Evolutionary conservation across 2,113 vertebrate species (phyloP).

Genomic region (Potamarius usumacintae): DNA sequence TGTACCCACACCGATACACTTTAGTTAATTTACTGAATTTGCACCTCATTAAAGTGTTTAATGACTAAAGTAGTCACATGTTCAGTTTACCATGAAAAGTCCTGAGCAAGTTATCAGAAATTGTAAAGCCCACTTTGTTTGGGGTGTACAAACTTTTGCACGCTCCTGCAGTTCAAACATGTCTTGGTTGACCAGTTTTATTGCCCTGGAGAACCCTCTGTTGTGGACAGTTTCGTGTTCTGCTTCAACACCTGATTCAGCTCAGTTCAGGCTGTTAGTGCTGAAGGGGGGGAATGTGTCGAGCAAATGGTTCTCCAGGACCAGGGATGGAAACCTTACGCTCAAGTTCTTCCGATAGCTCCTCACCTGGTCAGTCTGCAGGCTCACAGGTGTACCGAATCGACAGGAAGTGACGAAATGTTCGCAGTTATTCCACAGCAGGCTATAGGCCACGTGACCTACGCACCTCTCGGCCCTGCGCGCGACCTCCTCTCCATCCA

Average conservation of each 20-base stretch:
- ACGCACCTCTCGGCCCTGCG: neutral
- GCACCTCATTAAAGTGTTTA: neutral
- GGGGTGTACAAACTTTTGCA: neutral
- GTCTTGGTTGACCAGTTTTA: neutral
- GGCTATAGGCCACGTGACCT: conserved; percentile 2
- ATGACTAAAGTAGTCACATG: neutral
- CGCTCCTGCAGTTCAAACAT: neutral
- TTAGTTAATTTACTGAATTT: neutral
- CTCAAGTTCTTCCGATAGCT: neutral
- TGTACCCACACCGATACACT: neutral
- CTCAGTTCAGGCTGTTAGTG: neutral
- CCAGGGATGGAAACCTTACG: neutral
- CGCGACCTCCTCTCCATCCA: neutral
- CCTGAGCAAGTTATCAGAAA: neutral
- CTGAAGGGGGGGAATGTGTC: neutral
- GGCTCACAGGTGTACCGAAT: neutral
- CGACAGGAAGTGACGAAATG: conserved; percentile 7
- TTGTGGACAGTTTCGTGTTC: too few species aligned
- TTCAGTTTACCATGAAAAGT: neutral
- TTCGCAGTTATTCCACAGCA: conserved; percentile 11
- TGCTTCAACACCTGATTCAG: neutral
- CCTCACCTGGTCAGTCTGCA: conserved; percentile 16
- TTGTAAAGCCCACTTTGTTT: neutral
- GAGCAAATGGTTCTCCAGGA: neutral
- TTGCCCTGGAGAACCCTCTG: neutral